Evolutionary conservation across 1,140 invertebrate species (phyloP), one percentile per base, ranked within the genome.

Genomic region (Plutomurus gul): DNA sequence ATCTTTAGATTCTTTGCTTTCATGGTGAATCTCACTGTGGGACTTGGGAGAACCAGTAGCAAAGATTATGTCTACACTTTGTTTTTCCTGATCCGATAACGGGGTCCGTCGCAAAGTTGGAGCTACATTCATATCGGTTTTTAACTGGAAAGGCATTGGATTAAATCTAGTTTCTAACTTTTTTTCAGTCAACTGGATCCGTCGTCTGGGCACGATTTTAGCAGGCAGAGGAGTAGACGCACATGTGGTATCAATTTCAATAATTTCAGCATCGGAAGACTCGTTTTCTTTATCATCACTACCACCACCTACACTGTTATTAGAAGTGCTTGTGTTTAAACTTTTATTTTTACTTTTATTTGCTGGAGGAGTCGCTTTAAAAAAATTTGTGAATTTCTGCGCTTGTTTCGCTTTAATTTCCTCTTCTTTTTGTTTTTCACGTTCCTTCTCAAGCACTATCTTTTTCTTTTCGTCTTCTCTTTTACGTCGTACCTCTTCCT

Each of bases 101-200:
- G 70, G 49, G 11, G 74, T 11, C 13, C 83, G 75, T 18, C 83
- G 40, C 18, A 80, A 7, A 10, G 78, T 18, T 1, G 83, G 83
- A 51, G 83, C 83, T 5, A 84, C 13, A 13, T 79, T 79, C 83
- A 84, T 84, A 22, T 78, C 74, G 0, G 37, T 77, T 77, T 84
- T 84, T 13, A 84, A 37, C 77, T 84, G 76, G 43, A 84, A 82
- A n/a, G 79, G 79, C 65, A 81, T 79, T 1, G 81, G 76, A 22
- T 70, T 47, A 37, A 84, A 84, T 65, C 46, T 22, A 2, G 18
- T 51, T 25, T 27, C 25, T 18, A 33, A 16, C 22, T 74, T 78
- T 49, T 37, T 37, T 10, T 74, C 39, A 33, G 36, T 18, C 40
- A 40, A 40, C 25, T 18, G 18, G 27, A 33, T 75, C 18, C 72